Evolutionary conservation across 1,140 invertebrate genomes (phyloP), one percentile per base, ranked within the genome.

Genomic region (Aphis craccivora): DNA sequence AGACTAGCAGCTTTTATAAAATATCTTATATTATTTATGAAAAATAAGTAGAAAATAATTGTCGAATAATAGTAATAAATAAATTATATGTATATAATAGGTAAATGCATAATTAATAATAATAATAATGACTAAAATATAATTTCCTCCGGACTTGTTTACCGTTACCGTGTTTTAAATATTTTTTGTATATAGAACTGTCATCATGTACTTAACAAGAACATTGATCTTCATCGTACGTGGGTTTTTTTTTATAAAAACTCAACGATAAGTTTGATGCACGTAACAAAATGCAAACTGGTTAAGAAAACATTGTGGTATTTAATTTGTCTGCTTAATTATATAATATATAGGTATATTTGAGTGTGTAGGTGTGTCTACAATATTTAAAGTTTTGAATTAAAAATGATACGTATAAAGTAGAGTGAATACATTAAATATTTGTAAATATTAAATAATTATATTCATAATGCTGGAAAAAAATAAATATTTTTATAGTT

Each of bases 321-420:
- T 76, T 76, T 76, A 76, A 76, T 76, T 76, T 76, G 60, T 76
- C n/a, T 76, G 60, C n/a, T 76, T 37, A 40, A 83, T 83, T 83
- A 83, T 83, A 40, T n/a, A 76, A 76, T 76, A 18, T 76, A n/a
- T 76, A 76, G n/a, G 6, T n/a, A 76, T 76, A 76, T 76, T 76
- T n/a, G 60, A n/a, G 60, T 76, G 60, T 76, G 55, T 60, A n/a
- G 60, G 60, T 76, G 60, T 76, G 60, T 76, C 60, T n/a, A 76
- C 5, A n/a, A 76, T n/a, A n/a, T 76, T n/a, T 76, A n/a, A 3
- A 76, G n/a, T 76, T 76, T 76, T n/a, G 30, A 76, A 76, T 76
- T 76, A 76, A n/a, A 76, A 76, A 76, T n/a, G 30, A 76, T 76
- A n/a, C 30, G n/a, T 1, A n/a, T 18, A n/a, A n/a, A 76, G 30